phyloP scores from a whole-genome alignment of 2,797 vertebrate species.

The Poecilia wingei region DNA sequence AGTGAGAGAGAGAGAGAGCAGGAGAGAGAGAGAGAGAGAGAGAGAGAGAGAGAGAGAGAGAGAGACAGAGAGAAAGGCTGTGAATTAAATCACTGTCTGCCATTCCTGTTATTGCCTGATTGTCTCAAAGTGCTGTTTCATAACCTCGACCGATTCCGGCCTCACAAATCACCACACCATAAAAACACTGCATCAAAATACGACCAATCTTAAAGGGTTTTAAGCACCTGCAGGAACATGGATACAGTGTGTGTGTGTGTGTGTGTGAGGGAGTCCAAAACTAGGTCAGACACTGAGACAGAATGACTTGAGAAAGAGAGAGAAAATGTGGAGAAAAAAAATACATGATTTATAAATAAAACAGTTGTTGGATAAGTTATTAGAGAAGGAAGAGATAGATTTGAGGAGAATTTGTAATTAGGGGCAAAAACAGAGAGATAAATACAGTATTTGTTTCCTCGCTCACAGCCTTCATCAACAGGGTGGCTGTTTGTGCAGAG shows the following conservation, averaged over 20 bases:
- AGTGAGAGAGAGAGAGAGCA: constrained; percentile 23
- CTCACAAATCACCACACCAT: constrained; percentile 24
- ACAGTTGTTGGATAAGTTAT: constrained; percentile 36
- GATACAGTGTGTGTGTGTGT: constrained; percentile 4
- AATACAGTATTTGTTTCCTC: neutral
- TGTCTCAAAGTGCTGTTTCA: constrained; percentile 45
- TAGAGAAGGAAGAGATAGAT: constrained; percentile 13
- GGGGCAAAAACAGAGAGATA: constrained; percentile 17
- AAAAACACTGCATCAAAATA: constrained; percentile 51
- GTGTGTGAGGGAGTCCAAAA: constrained; percentile 56
- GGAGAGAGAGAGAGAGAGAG: constrained; percentile 21
- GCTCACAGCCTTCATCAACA: constrained; percentile 5
- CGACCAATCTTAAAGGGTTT: constrained; percentile 54
- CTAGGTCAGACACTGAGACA: constrained; percentile 68
- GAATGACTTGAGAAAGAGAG: constrained; percentile 35
- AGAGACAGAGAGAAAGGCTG: constrained; percentile 28
- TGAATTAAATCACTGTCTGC: constrained; percentile 27
- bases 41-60: constrained; percentile 24
- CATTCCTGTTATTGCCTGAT: constrained; percentile 19
- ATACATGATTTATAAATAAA: constrained; percentile 30
- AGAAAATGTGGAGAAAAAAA: constrained; percentile 7
- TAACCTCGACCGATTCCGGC: constrained; percentile 56
- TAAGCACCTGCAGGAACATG: constrained; percentile 49
- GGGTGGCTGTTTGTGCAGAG: constrained; percentile 28
- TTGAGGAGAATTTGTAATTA: constrained; percentile 29